These are phyloP conservation scores for Patiria pectinifera DNA, from an alignment of 53 echinoderm and acorn worm species.

Conservation along the genomic window DNA sequence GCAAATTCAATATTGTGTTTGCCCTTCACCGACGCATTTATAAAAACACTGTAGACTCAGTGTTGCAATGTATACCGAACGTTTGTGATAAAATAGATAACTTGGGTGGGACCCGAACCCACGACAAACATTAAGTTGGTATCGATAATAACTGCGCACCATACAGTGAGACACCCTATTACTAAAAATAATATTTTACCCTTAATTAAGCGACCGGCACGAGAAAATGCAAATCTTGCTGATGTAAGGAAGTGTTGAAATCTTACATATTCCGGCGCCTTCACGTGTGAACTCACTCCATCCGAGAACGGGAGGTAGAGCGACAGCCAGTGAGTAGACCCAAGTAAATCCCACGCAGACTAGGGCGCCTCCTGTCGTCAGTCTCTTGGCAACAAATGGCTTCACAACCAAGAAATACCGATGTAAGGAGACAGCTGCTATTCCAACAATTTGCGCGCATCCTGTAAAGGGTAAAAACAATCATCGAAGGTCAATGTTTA, in stretches of 20 bases:
- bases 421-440: conserved; percentile 17
- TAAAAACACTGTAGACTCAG: too few species aligned
- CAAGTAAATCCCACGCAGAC: background rate
- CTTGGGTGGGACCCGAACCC: too few species aligned
- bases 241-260: background rate
- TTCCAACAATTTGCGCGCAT: conserved; percentile 8
- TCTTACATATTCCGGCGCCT: conserved; percentile 52
- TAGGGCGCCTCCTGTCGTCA: background rate
- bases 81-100: too few species aligned
- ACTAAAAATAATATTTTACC: too few species aligned
- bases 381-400: background rate
- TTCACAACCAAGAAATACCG: conserved; percentile 34
- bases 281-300: conserved; percentile 30
- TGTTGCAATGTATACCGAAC: too few species aligned
- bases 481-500: background rate
- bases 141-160: too few species aligned
- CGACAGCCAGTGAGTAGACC: background rate
- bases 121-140: too few species aligned
- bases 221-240: background rate
- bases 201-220: too few species aligned
- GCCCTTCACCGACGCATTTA: too few species aligned
- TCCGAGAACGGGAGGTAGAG: conserved; percentile 35
- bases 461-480: conserved; percentile 3
- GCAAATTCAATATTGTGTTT: too few species aligned
- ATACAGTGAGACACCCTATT: too few species aligned